Conservation (phyloP, 2,888 invertebrate genomes). For the Mongoloraphidia duomilia region DNA sequence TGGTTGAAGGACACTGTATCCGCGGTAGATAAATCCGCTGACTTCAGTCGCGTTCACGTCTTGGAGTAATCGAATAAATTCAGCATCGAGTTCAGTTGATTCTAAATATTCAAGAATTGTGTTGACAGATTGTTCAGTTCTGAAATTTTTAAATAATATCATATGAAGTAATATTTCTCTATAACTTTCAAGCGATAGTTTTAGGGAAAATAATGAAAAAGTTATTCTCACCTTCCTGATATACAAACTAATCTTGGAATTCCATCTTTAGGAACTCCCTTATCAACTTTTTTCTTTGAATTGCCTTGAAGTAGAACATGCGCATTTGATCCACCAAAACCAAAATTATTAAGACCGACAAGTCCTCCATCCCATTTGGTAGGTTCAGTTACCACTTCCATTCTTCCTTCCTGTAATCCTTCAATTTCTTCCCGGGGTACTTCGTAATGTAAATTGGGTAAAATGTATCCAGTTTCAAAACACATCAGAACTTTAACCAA, state of each 20-base stretch:
- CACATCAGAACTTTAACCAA: slow-evolving; percentile 48
- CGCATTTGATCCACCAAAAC: too few species aligned
- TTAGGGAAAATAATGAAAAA: too few species aligned
- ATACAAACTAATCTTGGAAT: too few species aligned
- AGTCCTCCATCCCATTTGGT: not conserved
- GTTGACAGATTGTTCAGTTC: slow-evolving; percentile 63
- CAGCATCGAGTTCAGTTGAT: slow-evolving; percentile 43
- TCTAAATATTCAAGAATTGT: slow-evolving; percentile 47
- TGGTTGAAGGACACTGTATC: too few species aligned
- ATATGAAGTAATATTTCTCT: slow-evolving; percentile 14
- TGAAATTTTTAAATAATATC: slow-evolving; percentile 20
- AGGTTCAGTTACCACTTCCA: slow-evolving; percentile 25
- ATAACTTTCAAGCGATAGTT: too few species aligned
- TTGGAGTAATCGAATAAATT: slow-evolving; percentile 44
- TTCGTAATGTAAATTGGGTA: slow-evolving; percentile 56
- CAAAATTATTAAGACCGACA: too few species aligned
- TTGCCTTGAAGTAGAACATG: too few species aligned
- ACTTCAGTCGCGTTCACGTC: slow-evolving; percentile 27
- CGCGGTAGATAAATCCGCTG: too few species aligned
- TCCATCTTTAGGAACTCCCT: too few species aligned
- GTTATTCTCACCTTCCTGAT: too few species aligned
- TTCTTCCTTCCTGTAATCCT: slow-evolving; percentile 35
- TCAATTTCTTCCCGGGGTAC: slow-evolving; percentile 37
- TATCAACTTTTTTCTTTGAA: too few species aligned
- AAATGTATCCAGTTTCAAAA: slow-evolving; percentile 50